Base-by-base conservation (phyloP, 2,888 invertebrate genomes). In the Mesoligia furuncula region DNA sequence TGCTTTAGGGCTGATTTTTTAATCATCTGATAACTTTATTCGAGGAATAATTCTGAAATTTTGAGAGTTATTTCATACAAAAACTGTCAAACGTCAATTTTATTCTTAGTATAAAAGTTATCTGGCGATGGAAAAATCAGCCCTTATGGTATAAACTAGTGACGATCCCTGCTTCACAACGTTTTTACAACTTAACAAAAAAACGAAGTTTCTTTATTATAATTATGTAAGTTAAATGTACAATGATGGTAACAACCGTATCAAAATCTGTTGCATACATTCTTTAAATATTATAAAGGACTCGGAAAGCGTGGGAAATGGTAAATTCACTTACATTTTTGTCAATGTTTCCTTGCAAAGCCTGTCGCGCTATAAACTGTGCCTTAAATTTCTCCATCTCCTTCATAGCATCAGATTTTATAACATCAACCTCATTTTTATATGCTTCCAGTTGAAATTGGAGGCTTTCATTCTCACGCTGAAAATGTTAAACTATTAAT, bases 381-480 rank as follows among this genome's bases (percentile, higher is more conserved):
- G 99, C 98, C 92, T 99, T 98, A 80, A 98, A 98, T 80, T 96
- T 96, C 77, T 98, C 98, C 87, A 98, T 96, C 89, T 98, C 98
- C 75, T 98, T 97, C 91, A 98, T 98, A 67, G 98, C 97, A 91
- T 99, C 99, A 45, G 98, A 97, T 92, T 99, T 98, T 42, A 99
- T 97, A 59, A 99, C 97, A 89, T 98, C 99, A 71, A 99, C 98
- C 97, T 99, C 99, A 94, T 99, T 99, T 94, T 99, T 99, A 92
- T 99, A 99, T 0, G 99, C 99, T 94, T 99, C 99, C 90, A 99
- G 94, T 95, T 99, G 99, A 94, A 99, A 99, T 81, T 98, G 97
- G 51, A 99, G 96, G 87, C 98, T 98, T 90, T 99, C 99, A 92
- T 99, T 99, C 93, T 99, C 99, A 82, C 98, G 98, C 97, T 98